Base-by-base conservation (phyloP, 2,797 vertebrate genomes). In the Arctocebus calabarensis region DNA sequence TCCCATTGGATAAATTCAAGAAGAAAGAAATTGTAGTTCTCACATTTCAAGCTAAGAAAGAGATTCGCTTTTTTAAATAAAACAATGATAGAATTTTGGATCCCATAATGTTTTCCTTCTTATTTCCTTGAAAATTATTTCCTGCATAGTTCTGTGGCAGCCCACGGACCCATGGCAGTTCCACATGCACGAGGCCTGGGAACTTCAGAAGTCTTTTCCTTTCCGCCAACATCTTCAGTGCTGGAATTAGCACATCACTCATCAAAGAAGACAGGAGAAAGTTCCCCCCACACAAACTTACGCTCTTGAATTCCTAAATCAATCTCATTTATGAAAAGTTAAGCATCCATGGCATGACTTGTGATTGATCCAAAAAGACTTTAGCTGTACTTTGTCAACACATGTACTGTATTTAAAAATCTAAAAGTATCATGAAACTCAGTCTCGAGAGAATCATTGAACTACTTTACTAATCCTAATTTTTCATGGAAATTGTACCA, bases 361-460 rank as follows among this genome's bases (percentile, higher is more conserved):
- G 95, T 87, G 91, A 75, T 37, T 32, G 70, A 93, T 97, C 70
- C 96, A 97, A 97, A 96, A 97, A 94, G 74, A 90, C 55, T 97
- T 97, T 79, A 96, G 90, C 74, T 96, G 45, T 64, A 83, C 94
- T 98, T 98, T 97, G 95, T 98, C 91, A 97, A 97, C 98, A 98
- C 55, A 85, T 52, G 55, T 37, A 84, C 61, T 59, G 3, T 96
- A 92, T 97, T 97, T 74, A 81, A 95, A 95, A 98, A 83, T 94
- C 97, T 97, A 96, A 98, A 98, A 97, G 96, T 96, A 97, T 93
- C 57, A 20, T 27, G 84, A 90, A 96, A 95, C 27, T 85, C 6
- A 0, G 93, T 96, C 96, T 91, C 93, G 68, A 73, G 74, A 96
- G 84, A 95, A 96, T 90, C 43, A 89, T 48, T 92, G 84, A 78